Base-by-base conservation (phyloP, 2,888 invertebrate species). In the Harpalus rufipes region DNA sequence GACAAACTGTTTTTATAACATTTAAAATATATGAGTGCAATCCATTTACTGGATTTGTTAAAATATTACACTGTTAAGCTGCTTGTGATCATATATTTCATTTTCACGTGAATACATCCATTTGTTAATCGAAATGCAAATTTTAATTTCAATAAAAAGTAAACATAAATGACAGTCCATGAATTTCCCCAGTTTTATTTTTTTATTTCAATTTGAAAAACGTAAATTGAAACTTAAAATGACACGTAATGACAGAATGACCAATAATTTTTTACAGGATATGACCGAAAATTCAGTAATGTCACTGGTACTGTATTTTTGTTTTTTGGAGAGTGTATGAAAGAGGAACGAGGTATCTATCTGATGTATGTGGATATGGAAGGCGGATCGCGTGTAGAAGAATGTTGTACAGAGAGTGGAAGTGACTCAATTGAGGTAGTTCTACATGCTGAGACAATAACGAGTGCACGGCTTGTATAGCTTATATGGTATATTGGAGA, bases 111-210 rank as follows among this genome's bases (percentile, higher is more conserved):
- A 61, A 18, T 21, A 63, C 7, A 8, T 63, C 18, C 63, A 63
- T 63, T 63, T 63, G 18, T 25, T 63, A 63, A 63, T 63, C 25
- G 21, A 63, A 63, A 21, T 63, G 21, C 25, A 63, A 63, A 63
- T 63, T 63, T 63, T 63, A 0, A 63, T 21, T 63, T 25, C 21
- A 63, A 63, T 12, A 51, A 63, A 61, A 63, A 8, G 63, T 63
- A 63, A 63, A 63, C 63, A 63, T 63, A 25, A 63, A 63, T 63
- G 63, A 63, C 12, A 63, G 12, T 63, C 63, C 63, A 63, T 63
- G 8, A 63, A 21, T 63, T 63, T 12, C 63, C 63, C 25, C 63
- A 25, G 25, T 63, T 63, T 63, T 21, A 63, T 25, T 63, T 63
- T 10, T 61, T 61, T n/a, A 63, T 63, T 63, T 63, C 18, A 63